Base-by-base conservation (phyloP, 2,888 invertebrate species). In the Ectemnius continuus region DNA sequence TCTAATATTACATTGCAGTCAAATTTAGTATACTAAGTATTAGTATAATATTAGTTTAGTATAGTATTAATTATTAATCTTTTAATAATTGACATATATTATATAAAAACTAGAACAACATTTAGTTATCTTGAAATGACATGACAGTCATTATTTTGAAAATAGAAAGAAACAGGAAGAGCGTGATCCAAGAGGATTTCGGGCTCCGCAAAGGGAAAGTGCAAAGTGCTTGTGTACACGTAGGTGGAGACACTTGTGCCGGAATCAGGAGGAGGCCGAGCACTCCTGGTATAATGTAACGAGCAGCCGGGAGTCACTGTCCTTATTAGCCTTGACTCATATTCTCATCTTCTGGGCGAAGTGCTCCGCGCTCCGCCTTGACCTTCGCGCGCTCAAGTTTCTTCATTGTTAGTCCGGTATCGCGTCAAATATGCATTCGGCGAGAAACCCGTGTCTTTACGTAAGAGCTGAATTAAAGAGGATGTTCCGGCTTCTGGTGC, bases 241-340 rank as follows among this genome's bases (percentile, higher is more conserved):
- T 4, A 16, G 4, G n/a, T 52, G 52, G n/a, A 52, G n/a, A 13
- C 11, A 6, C 52, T 16, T 52, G 14, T 52, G 52, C 52, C 2
- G 16, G 14, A 52, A 52, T 52, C 14, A 52, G 57, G 8, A 16
- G 2, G 52, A 52, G 52, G 0, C 14, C 16, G 8, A 52, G 16
- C 16, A 16, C 52, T 16, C 8, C 8, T 11, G 14, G 52, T 16
- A 52, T 36, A 36, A 36, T 36, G 52, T 52, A 52, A 52, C 52
- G 52, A 52, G 52, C 16, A 52, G 52, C 16, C 14, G 16, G 52
- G 36, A 16, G 52, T 52, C 52, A 52, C 16, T 52, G 52, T 52
- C 52, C 61, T 72, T 64, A 75, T 67, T 72, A 57, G 48, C 74
- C 74, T 67, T 74, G 74, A 72, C 74, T 62, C 36, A 72, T 59